Evolutionary conservation across 2,797 vertebrate species (phyloP).

Genomic region (Coregonus sp.): DNA sequence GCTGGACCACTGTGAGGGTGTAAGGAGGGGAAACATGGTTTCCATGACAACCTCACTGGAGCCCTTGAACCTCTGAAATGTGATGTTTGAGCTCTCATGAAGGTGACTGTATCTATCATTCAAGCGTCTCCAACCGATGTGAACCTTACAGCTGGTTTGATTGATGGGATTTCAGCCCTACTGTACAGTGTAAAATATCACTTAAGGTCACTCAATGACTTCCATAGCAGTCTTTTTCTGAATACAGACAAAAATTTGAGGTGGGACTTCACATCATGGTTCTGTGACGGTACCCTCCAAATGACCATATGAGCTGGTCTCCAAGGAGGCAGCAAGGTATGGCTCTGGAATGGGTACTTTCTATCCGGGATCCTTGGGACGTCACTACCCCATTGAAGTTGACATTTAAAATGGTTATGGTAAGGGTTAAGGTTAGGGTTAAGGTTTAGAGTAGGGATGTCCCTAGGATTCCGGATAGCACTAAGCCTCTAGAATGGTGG

Average conservation of each 20-base stretch:
- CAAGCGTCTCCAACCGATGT: neutral
- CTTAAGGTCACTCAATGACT: neutral
- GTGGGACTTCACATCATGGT: conserved; percentile 10
- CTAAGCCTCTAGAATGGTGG: conserved; percentile 57
- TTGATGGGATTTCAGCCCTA: neutral
- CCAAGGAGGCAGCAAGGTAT: conserved; percentile 63
- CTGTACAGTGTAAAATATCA: neutral
- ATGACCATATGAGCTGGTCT: conserved; percentile 56
- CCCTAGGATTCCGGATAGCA: neutral
- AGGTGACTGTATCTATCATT: conserved; percentile 36
- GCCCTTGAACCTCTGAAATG: conserved; percentile 84
- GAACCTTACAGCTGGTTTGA: neutral
- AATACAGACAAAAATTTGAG: conserved; percentile 8
- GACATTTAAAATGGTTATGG: too few relatives aligned
- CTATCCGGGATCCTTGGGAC: too few relatives aligned
- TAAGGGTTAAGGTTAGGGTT: too few relatives aligned
- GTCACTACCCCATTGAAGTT: too few relatives aligned
- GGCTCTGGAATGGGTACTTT: neutral
- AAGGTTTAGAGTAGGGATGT: too few relatives aligned
- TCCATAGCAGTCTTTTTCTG: neutral
- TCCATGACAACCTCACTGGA: conserved; percentile 88
- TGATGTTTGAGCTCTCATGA: conserved; percentile 83
- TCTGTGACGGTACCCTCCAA: conserved; percentile 60
- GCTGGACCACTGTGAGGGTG: conserved; percentile 80
- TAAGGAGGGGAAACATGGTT: conserved; percentile 81